Conservation (phyloP, 2,797 vertebrate species). For the Microctenopoma lineatum region DNA sequence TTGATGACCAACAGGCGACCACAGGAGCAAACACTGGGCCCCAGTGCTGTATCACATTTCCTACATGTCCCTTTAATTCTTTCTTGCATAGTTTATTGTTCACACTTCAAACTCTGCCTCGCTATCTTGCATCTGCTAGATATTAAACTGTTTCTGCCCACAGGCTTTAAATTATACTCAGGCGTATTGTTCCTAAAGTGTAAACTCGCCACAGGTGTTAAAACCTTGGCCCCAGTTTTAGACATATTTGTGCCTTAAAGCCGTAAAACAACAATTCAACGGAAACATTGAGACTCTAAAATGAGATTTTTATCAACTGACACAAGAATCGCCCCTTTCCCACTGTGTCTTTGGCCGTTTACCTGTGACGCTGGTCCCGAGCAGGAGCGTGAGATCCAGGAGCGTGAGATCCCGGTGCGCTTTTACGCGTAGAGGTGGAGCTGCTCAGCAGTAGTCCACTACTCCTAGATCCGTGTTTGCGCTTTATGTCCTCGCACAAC, state of each 20-base stretch:
- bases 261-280: background rate
- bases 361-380: conserved; percentile 51
- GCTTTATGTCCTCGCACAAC: conserved; percentile 44
- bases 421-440: conserved; percentile 33
- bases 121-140: too few relatives aligned
- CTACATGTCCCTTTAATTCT: background rate
- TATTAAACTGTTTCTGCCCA: too few relatives aligned
- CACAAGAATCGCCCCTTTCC: background rate
- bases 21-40: background rate
- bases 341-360: conserved; percentile 11
- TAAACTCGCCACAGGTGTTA: too few relatives aligned
- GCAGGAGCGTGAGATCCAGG: background rate
- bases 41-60: too few relatives aligned
- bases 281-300: background rate
- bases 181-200: too few relatives aligned
- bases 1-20: background rate
- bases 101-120: background rate
- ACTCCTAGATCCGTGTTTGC: conserved; percentile 22
- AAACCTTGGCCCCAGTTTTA: too few relatives aligned
- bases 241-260: background rate
- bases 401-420: conserved; percentile 29
- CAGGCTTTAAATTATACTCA: too few relatives aligned
- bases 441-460: conserved; percentile 16
- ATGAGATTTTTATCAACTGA: background rate
- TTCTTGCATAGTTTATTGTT: background rate